Evolutionary conservation across 2,113 vertebrate genomes (phyloP), one percentile per base, ranked within the genome.

Genomic region (Myocastor coypus): DNA sequence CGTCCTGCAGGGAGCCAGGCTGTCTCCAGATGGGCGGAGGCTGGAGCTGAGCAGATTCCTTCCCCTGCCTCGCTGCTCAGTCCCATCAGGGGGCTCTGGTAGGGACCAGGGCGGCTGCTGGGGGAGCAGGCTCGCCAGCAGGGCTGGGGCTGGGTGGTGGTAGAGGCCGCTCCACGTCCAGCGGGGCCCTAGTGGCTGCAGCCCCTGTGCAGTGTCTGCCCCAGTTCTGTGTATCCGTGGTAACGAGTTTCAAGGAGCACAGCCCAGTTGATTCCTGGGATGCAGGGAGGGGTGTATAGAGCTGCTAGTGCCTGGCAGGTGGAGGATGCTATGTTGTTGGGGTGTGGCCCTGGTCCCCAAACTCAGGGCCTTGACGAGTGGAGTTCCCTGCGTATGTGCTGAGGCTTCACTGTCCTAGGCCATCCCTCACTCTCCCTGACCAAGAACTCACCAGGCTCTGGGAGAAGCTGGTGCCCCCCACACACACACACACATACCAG

Each of bases 1-100:
- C 0, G 0, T 3, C 40, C 28, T 34, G 11, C 0, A 7, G 9
- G 16, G n/a, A 55, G n/a, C 37, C 8, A 11, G 30, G 63, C 6
- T 0, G 4, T 57, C 40, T 71, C 55, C 42, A 24, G 89, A 26
- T 0, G 0, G 63, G 75, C 16, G 28, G 1, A n/a, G 77, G 20
- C n/a, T 7, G 9, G 7, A 26, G 40, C 20, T 22, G 24, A 37
- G 7, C 71, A 50, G 0, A 26, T 52, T 32, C 28, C 50, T 2
- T 8, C n/a, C 17, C 40, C 42, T 7, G 2, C 63, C 71, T 42
- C 1, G 1, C 24, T 3, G 17, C 24, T 19, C 0, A 0, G 19
- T 19, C 46, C 46, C 10, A 40, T 34, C 17, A 26, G 69, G 8
- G 37, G 26, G 86, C 8, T 0, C 19, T 30, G 40, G 14, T 69